phyloP scores from a whole-genome alignment of 2,888 invertebrate species.

The Aquatica leii region DNA sequence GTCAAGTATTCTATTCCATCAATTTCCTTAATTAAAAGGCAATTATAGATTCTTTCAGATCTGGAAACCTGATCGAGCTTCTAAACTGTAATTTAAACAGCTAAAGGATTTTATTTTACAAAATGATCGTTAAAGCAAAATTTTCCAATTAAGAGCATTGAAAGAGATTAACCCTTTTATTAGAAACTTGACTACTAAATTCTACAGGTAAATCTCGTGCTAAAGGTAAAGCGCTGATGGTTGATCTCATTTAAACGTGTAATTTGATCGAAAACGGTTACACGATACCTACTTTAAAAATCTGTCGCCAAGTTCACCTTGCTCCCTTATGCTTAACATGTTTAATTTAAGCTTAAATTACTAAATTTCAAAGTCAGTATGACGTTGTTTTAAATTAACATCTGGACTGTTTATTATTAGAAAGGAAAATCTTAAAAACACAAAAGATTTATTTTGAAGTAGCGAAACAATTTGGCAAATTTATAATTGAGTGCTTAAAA shows the following conservation, averaged over 20 bases:
- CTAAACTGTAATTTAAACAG: conserved; percentile 19
- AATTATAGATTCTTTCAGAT: conserved; percentile 31
- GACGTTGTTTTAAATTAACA: neutral
- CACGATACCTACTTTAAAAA: conserved; percentile 29
- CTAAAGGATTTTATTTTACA: conserved; percentile 24
- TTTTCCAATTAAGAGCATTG: conserved; percentile 27
- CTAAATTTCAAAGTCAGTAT: neutral
- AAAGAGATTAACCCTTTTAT: conserved; percentile 25
- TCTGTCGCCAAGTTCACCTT: conserved; percentile 27
- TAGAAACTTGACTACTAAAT: conserved; percentile 16
- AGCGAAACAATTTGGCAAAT: neutral
- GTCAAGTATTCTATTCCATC: conserved; percentile 30
- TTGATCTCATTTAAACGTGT: conserved; percentile 20
- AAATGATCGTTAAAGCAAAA: conserved; percentile 27
- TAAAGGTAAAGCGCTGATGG: conserved; percentile 12
- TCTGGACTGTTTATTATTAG: neutral
- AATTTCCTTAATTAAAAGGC: conserved; percentile 32
- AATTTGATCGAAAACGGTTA: conserved; percentile 24
- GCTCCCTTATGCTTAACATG: conserved; percentile 9
- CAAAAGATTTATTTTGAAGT: too few relatives aligned
- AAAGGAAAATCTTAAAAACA: neutral
- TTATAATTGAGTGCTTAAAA: neutral
- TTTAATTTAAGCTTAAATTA: too few relatives aligned
- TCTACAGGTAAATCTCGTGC: conserved; percentile 23
- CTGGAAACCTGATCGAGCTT: conserved; percentile 29